Conservation (phyloP, 2,113 vertebrate genomes). For the Dromiciops gliroides region DNA sequence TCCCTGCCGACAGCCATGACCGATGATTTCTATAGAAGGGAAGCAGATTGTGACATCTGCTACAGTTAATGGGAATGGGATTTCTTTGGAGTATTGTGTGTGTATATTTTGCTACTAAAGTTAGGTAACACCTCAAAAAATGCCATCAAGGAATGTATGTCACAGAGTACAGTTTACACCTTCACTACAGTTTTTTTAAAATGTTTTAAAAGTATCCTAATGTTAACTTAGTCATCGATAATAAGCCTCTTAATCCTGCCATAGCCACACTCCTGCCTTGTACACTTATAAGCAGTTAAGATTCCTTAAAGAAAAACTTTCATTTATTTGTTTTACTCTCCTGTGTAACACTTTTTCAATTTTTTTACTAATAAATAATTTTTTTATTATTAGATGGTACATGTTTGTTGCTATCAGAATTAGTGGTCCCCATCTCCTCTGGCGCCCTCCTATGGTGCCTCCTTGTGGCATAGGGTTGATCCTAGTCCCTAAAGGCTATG, state of each 20-base stretch:
- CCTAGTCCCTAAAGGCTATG: neutral
- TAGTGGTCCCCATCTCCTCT: neutral
- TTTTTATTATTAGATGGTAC: slow-evolving; percentile 50
- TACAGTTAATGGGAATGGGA: slow-evolving; percentile 86
- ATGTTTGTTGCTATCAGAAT: neutral
- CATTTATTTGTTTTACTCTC: slow-evolving; percentile 26
- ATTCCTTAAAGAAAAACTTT: slow-evolving; percentile 31
- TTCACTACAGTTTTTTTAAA: slow-evolving; percentile 39
- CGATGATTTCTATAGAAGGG: slow-evolving; percentile 86
- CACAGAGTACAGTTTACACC: slow-evolving; percentile 20
- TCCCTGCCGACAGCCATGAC: slow-evolving; percentile 63
- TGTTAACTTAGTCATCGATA: neutral
- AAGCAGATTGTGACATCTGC: slow-evolving; percentile 88
- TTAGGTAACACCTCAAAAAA: slow-evolving; percentile 42
- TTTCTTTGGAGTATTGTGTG: neutral
- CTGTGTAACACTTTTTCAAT: slow-evolving; percentile 64
- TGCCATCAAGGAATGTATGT: slow-evolving; percentile 51
- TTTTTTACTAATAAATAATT: slow-evolving; percentile 83
- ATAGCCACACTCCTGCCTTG: slow-evolving; percentile 20
- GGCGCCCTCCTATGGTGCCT: neutral
- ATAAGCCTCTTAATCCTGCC: slow-evolving; percentile 23
- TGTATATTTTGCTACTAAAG: neutral
- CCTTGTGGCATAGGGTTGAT: neutral
- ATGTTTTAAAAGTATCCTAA: slow-evolving; percentile 33
- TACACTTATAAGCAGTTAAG: neutral